Evolutionary conservation across 2,888 invertebrate genomes (phyloP).

Genomic region (Chaetoderma sp.): DNA sequence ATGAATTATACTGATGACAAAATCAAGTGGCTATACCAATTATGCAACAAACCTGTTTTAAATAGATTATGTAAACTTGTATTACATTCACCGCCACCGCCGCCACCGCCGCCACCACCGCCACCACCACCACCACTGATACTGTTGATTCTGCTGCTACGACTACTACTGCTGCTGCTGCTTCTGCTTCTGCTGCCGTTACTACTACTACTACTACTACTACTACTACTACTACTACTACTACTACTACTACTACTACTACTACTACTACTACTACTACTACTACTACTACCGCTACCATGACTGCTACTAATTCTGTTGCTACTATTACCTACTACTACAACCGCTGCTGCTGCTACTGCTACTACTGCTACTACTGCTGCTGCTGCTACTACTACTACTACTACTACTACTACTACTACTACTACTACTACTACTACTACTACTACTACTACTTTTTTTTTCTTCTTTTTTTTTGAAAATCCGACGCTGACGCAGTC

Average conservation of each 20-base stretch:
- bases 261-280: slow-evolving; percentile 12
- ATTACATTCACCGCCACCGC: too few species aligned
- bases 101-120: too few species aligned
- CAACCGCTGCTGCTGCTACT: slow-evolving; percentile 1
- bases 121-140: too few species aligned
- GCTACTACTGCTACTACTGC: neutral
- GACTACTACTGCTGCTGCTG: too few species aligned
- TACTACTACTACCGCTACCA: slow-evolving; percentile 8
- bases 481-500: too few species aligned
- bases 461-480: too few species aligned
- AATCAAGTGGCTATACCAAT: too few species aligned
- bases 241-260: slow-evolving; percentile 21
- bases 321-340: slow-evolving; percentile 1
- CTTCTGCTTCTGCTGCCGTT: too few species aligned
- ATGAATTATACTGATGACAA: too few species aligned
- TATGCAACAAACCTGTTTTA: too few species aligned
- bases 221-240: slow-evolving; percentile 21
- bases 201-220: neutral
- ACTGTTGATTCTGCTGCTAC: too few species aligned
- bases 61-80: too few species aligned
- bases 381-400: neutral
- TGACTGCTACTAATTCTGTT: slow-evolving; percentile 7
- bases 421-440: neutral
- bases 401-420: neutral
- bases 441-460: slow-evolving; percentile 1